Evolutionary conservation across 2,888 invertebrate species (phyloP), one percentile per base, ranked within the genome.

Genomic region (Hecatera dysodea): DNA sequence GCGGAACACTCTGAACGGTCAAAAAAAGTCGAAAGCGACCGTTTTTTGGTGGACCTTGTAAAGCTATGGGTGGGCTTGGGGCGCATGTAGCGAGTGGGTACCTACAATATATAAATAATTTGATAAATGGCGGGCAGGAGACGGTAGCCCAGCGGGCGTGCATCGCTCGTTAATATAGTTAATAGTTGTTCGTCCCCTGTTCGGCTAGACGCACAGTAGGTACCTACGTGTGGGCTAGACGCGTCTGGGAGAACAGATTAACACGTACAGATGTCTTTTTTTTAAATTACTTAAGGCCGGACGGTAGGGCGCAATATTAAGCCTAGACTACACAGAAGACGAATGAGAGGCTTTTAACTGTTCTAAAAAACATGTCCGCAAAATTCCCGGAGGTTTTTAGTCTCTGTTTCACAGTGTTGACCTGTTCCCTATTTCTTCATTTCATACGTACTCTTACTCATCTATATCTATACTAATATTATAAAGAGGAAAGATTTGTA

Each of bases 71-170:
- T 90, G 91, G 90, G 86, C 89, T 80, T 15, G 85, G 56, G 60
- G 72, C 56, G 22, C 56, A 56, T 36, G 36, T 56, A 56, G 55
- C 17, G 39, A 39, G 39, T 56, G 33, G 56, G 56, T 36, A 56
- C 33, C 24, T 75, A 89, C 86, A 9, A 87, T 89, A 88, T 90
- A 92, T 92, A 91, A 91, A 92, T 93, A 93, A 93, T 93, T 92
- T 94, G 93, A 94, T 93, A 92, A 92, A 93, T 90, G 90, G 86
- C 85, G 83, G 85, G 70, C 87, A 88, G 86, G 88, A n/a, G n/a
- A 87, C 91, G 90, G 90, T 92, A 90, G 92, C 91, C 82, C 92
- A 92, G 93, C 92, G 90, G 92, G 92, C 90, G 91, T 80, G 88
- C 87, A 68, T 67, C 67, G 81, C 79, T 90, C 91, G 89, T 91